Percentiles rank a stretch among this genome's conserved stretches.
Evolutionary conservation across 1,140 invertebrate species (phyloP).

Genomic region (Limonius californicus): DNA sequence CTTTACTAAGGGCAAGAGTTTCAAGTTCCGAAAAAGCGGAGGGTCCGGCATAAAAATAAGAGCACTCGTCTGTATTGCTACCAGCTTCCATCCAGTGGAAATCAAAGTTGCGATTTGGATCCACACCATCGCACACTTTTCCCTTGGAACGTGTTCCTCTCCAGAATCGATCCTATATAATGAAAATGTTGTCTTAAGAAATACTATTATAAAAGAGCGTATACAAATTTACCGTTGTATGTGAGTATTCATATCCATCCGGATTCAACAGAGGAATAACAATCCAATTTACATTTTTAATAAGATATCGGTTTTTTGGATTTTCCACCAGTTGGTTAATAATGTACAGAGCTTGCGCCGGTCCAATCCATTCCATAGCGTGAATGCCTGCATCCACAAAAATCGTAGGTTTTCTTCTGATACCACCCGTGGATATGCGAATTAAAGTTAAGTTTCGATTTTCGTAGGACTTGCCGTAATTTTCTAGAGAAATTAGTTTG

Average conservation of each 20-base stretch:
- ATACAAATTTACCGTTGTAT: slow-evolving; percentile 53
- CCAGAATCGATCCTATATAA: not conserved
- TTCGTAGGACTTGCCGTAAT: slow-evolving; percentile 59
- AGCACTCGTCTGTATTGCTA: slow-evolving; percentile 59
- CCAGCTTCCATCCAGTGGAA: slow-evolving; percentile 61
- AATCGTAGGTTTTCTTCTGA: slow-evolving; percentile 52
- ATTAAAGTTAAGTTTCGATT: slow-evolving; percentile 43
- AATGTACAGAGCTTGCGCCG: slow-evolving; percentile 60
- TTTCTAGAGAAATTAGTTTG: slow-evolving; percentile 47
- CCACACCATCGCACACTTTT: slow-evolving; percentile 54
- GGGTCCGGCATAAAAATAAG: slow-evolving; percentile 65
- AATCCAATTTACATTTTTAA: slow-evolving; percentile 59
- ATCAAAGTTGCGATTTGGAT: slow-evolving; percentile 68
- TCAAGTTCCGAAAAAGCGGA: slow-evolving; percentile 74
- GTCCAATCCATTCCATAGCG: slow-evolving; percentile 66
- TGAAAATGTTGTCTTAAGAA: not conserved
- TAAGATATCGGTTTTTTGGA: slow-evolving; percentile 35
- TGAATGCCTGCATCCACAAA: slow-evolving; percentile 65
- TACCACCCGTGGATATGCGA: slow-evolving; percentile 24
- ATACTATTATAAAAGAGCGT: not conserved
- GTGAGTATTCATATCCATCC: slow-evolving; percentile 68
- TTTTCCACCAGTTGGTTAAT: slow-evolving; percentile 57
- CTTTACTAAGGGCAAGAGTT: slow-evolving; percentile 57
- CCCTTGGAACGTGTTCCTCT: slow-evolving; percentile 56
- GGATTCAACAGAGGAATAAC: slow-evolving; percentile 69